Percentiles rank a stretch among this genome's conserved stretches.
Conservation (phyloP, 2,797 vertebrate species). For the Cynodonichthys magdalenae region DNA sequence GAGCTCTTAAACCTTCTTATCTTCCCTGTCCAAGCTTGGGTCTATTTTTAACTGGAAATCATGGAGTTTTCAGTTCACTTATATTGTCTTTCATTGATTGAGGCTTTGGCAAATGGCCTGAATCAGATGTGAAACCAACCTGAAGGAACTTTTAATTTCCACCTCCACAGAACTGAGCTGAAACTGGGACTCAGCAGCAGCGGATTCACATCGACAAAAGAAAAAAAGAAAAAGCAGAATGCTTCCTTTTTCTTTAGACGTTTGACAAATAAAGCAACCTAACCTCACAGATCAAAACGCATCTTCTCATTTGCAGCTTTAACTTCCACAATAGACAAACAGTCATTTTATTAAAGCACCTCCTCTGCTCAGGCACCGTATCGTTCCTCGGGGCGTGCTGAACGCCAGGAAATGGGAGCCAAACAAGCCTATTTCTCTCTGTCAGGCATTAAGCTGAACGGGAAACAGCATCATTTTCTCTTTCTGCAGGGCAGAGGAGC, state of each 20-base stretch:
- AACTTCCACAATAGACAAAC: slow-evolving; percentile 51
- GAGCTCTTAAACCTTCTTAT: not conserved
- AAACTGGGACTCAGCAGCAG: slow-evolving; percentile 52
- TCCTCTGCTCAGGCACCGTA: slow-evolving; percentile 55
- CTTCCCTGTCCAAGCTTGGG: slow-evolving; percentile 35
- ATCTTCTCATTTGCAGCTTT: slow-evolving; percentile 34
- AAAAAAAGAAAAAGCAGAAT: not conserved
- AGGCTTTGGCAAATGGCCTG: slow-evolving; percentile 51
- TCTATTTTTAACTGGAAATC: slow-evolving; percentile 40
- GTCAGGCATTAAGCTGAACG: slow-evolving; percentile 60
- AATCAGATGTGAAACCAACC: slow-evolving; percentile 52
- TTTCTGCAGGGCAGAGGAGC: slow-evolving; percentile 52
- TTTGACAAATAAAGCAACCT: slow-evolving; percentile 21
- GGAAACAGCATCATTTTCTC: slow-evolving; percentile 55
- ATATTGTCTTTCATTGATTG: slow-evolving; percentile 43
- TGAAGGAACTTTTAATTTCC: slow-evolving; percentile 59
- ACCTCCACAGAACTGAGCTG: slow-evolving; percentile 47
- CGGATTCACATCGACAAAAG: slow-evolving; percentile 11
- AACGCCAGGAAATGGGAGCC: slow-evolving; percentile 51
- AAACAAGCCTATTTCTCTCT: slow-evolving; percentile 60
- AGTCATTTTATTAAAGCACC: slow-evolving; percentile 49
- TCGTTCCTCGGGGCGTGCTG: slow-evolving; percentile 57
- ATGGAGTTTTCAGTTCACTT: slow-evolving; percentile 13
- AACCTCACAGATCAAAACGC: slow-evolving; percentile 37
- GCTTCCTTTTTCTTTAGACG: slow-evolving; percentile 16